phyloP scores from a whole-genome alignment of 2,113 vertebrate genomes.

The Emberiza fucata region DNA sequence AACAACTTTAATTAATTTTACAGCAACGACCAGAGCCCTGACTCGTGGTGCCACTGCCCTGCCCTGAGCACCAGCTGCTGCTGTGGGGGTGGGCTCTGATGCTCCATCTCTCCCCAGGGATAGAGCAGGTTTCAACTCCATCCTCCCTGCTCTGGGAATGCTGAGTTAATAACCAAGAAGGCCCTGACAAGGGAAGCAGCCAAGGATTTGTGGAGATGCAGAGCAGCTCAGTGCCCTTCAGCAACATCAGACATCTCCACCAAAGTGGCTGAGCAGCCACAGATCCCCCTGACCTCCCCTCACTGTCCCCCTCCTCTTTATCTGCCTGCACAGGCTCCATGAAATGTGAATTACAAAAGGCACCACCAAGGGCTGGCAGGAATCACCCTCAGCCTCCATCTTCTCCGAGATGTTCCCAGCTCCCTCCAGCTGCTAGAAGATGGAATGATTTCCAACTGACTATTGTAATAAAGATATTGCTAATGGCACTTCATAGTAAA shows the following conservation, averaged over 20 bases:
- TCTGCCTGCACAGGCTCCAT: neutral
- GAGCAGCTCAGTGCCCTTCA: neutral
- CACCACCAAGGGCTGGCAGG: neutral
- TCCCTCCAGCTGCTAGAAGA: neutral
- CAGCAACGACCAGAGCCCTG: accelerated
- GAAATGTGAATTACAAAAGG: accelerated
- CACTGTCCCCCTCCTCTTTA: neutral
- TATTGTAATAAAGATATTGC: neutral
- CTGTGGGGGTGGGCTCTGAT: neutral
- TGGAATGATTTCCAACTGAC: neutral
- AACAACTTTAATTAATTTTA: neutral
- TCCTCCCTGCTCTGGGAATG: neutral
- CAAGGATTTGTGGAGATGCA: neutral
- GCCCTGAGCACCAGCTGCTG: neutral
- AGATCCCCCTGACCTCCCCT: neutral
- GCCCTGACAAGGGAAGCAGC: neutral
- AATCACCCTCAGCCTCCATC: neutral
- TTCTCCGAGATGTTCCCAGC: neutral
- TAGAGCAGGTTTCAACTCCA: accelerated
- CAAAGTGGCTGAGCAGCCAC: neutral
- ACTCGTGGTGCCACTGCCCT: accelerated
- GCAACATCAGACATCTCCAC: neutral
- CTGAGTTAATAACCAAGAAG: neutral
- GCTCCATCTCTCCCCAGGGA: neutral
- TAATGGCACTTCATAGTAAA: neutral